Base-by-base conservation (phyloP, 2,797 vertebrate genomes). In the Halcyon smyrnensis region DNA sequence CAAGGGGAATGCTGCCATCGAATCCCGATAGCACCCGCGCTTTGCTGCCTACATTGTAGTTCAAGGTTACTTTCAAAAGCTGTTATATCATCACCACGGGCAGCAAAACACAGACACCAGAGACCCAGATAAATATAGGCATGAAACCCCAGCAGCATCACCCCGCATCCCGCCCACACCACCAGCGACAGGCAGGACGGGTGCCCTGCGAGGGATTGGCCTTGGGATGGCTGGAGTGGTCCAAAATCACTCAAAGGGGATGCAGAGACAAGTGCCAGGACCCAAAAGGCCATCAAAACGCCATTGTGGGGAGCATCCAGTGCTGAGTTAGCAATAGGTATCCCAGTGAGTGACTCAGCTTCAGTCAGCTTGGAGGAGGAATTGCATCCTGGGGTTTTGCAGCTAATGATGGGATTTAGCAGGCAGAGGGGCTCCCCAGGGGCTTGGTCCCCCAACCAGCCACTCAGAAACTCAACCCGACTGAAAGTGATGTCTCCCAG, bases 21-120 rank as follows among this genome's bases (percentile, higher is more conserved):
- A 79, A 95, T 87, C 89, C 95, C 89, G 1, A 93, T 46, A 48
- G 68, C 8, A 21, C 90, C 78, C 14, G 3, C 3, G 6, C 43
- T 84, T n/a, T 77, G 48, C 60, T 2, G 0, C 8, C 4, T 15
- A 15, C 4, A 6, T 1, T 75, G 65, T 0, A 45, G 77, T n/a
- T 82, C 91, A 68, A 96, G 92, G 93, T 68, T 94, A 92, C 83
- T 77, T 86, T 82, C 84, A 83, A 94, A 93, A 96, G 86, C 51
- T 43, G 65, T 90, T 87, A 53, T 39, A 84, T 76, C 95, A 91
- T n/a, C 93, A 87, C 54, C 75, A 39, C 0, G 3, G 68, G 74
- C 80, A 91, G 63, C 67, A 86, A 62, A 64, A n/a, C 5, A 27
- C 70, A 65, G 54, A 24, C 54, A 43, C 13, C 51, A 51, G 37